These are phyloP conservation scores for Diploptera punctata DNA, from an alignment of 2,888 invertebrate genomes.

Conservation along the genomic window DNA sequence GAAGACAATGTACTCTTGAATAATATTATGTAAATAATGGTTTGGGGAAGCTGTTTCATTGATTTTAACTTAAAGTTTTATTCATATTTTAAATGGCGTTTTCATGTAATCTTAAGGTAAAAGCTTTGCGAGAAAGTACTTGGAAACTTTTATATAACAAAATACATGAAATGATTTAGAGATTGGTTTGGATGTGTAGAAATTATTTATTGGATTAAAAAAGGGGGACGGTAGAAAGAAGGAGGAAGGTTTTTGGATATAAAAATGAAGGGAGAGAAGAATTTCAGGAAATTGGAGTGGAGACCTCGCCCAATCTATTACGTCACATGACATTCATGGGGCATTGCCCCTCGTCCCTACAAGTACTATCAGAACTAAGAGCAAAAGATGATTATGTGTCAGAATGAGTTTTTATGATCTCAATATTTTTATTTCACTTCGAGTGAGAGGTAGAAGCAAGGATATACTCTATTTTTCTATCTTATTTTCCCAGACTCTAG, in stretches of 20 bases:
- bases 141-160: background rate
- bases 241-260: background rate
- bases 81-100: conserved; percentile 5
- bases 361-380: background rate
- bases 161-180: background rate
- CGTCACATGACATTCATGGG: background rate
- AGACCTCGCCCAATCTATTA: background rate
- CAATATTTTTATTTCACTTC: background rate
- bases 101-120: background rate
- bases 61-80: no score
- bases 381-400: conserved; percentile 11
- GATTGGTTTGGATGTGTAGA: background rate
- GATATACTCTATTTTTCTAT: no score
- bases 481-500: no score
- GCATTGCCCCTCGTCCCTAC: background rate
- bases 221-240: background rate
- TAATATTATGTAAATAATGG: background rate
- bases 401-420: background rate
- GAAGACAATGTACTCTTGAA: no score
- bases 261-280: background rate
- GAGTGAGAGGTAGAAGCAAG: background rate
- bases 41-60: no score
- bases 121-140: background rate
- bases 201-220: conserved; percentile 1
- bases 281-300: conserved; percentile 12